phyloP scores from a whole-genome alignment of 2,113 vertebrate species.

The Sciurus niger region DNA sequence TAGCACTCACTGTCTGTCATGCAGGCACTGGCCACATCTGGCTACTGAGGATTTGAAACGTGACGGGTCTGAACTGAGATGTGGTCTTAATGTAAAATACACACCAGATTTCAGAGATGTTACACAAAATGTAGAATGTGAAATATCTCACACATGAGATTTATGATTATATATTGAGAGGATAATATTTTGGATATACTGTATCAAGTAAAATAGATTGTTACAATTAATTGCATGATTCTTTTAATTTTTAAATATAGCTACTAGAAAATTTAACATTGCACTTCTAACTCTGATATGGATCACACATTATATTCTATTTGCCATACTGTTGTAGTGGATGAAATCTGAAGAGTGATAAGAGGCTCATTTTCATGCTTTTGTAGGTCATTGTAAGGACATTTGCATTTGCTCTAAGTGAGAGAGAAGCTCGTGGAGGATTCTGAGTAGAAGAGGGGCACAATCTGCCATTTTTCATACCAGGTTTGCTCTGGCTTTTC shows the following conservation, averaged over 20 bases:
- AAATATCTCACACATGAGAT: conserved; percentile 10
- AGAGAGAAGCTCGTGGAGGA: neutral
- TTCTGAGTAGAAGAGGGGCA: neutral
- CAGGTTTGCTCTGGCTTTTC: neutral
- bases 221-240: conserved; percentile 44
- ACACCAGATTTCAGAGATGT: neutral
- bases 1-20: neutral
- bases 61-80: neutral
- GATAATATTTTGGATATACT: conserved; percentile 30
- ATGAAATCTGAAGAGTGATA: neutral
- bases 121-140: neutral
- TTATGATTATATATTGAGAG: conserved; percentile 26
- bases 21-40: neutral
- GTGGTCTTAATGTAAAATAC: neutral
- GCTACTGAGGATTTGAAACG: neutral
- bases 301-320: neutral
- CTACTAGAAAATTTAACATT: neutral
- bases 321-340: neutral
- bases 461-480: conserved; percentile 28
- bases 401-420: neutral
- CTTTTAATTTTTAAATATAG: neutral
- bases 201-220: conserved; percentile 29
- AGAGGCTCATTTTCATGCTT: neutral
- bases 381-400: neutral
- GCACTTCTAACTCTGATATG: neutral